Evolutionary conservation across 1,140 invertebrate species (phyloP), one percentile per base, ranked within the genome.

Genomic region (Oryctes rhinoceros): DNA sequence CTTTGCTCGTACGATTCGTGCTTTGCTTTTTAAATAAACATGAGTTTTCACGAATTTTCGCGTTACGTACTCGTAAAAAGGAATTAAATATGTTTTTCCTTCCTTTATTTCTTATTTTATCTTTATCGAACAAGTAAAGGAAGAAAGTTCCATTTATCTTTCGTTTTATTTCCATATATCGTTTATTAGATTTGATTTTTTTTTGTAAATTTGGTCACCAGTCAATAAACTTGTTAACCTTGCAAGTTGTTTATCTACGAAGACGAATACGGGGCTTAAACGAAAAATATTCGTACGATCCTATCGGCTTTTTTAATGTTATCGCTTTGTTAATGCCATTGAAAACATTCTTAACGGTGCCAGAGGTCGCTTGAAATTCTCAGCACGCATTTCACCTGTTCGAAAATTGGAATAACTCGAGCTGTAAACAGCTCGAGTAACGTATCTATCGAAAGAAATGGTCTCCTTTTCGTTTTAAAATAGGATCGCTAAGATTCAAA

Each of bases 221-320:
- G 65, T 71, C 65, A 71, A 71, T 37, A 71, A 71, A 71, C 65
- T 71, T 24, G 65, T 37, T 71, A 71, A 71, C 65, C 65, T 71
- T 71, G 65, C 13, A 37, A 71, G 7, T 71, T 71, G 65, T 71
- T 35, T 71, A 71, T 59, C 18, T 71, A 10, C 11, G 4, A 71
- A 71, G 15, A 35, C 11, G 4, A 71, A 37, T 71, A 71, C 65
- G 6, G 11, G 24, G 9, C 37, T 24, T 71, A 35, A 35, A 35
- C 7, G 13, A 71, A 71, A 71, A 10, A 71, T 59, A 18, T 18
- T 59, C 5, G n/a, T 18, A n/a, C n/a, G 53, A n/a, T 59, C 5
- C 4, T 18, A n/a, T 59, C 5, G 18, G 15, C 18, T 18, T 18
- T 18, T 59, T 59, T 6, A 59, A 18, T n/a, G 20, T 59, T n/a